phyloP scores from a whole-genome alignment of 2,113 vertebrate genomes.

The Calidris pygmaea region DNA sequence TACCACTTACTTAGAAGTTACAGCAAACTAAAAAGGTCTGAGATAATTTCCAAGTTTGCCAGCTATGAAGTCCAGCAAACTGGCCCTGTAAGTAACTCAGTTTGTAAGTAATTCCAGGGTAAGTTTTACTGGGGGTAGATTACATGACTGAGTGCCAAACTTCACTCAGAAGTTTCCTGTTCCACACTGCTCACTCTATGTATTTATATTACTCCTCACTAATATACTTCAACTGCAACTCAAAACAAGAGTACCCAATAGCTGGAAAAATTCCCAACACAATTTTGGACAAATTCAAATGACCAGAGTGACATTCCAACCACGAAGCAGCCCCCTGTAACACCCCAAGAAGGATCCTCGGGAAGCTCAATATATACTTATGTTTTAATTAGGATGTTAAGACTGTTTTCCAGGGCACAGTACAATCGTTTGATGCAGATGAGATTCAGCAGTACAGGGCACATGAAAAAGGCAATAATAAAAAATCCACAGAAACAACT shows the following conservation, averaged over 20 bases:
- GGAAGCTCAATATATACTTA: background rate
- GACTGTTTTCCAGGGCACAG: slow-evolving; percentile 1
- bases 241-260: background rate
- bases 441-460: slow-evolving; percentile 6
- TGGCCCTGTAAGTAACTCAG: background rate
- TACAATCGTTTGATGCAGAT: background rate
- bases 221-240: background rate
- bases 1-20: background rate
- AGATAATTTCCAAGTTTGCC: background rate
- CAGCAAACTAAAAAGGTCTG: background rate
- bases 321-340: background rate
- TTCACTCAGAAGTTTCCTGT: background rate
- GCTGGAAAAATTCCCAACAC: background rate
- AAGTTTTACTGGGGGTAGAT: background rate
- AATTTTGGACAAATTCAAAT: background rate
- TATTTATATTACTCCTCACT: background rate
- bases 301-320: background rate
- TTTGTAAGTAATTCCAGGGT: background rate
- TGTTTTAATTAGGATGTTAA: slow-evolving; percentile 38
- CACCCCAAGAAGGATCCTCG: background rate
- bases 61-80: background rate
- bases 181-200: background rate
- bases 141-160: background rate
- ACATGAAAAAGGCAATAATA: slow-evolving; percentile 48
- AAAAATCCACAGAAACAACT: slow-evolving; percentile 65